Conservation (phyloP, 2,113 vertebrate genomes). For the Amblyopsis rosae region DNA sequence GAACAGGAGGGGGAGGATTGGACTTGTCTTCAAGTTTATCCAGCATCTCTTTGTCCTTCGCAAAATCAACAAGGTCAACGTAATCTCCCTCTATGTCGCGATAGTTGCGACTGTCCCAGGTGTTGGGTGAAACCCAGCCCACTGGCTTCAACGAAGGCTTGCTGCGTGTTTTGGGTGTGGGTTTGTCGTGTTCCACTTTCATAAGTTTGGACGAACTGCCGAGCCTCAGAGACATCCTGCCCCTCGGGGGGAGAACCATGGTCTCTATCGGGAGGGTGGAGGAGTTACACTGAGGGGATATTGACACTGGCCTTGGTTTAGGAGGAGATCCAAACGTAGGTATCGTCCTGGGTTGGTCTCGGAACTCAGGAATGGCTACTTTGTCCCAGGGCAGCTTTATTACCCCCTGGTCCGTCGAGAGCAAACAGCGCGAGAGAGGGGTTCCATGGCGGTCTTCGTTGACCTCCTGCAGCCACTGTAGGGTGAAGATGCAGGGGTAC, state of each 20-base stretch:
- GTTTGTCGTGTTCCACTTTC: constrained; percentile 76
- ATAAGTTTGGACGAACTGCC: constrained; percentile 78
- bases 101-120: constrained; percentile 70
- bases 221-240: constrained; percentile 62
- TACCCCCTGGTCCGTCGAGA: constrained; percentile 87
- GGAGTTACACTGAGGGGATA: constrained; percentile 37
- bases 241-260: constrained; percentile 37
- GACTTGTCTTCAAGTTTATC: constrained; percentile 29
- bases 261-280: constrained; percentile 23
- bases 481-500: constrained; percentile 86
- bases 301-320: constrained; percentile 21
- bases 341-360: constrained; percentile 72
- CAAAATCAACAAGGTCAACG: constrained; percentile 85
- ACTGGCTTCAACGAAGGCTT: constrained; percentile 64
- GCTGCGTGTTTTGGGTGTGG: constrained; percentile 45
- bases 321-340: constrained; percentile 20
- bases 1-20: constrained; percentile 36
- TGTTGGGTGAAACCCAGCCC: constrained; percentile 75
- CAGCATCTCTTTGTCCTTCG: constrained; percentile 68
- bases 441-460: constrained; percentile 73
- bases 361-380: constrained; percentile 86
- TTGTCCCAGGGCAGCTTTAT: constrained; percentile 82
- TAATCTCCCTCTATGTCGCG: constrained; percentile 89
- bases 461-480: constrained; percentile 84
- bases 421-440: constrained; percentile 82